Conservation (phyloP, 2,113 vertebrate species). For the Salminus brasiliensis region DNA sequence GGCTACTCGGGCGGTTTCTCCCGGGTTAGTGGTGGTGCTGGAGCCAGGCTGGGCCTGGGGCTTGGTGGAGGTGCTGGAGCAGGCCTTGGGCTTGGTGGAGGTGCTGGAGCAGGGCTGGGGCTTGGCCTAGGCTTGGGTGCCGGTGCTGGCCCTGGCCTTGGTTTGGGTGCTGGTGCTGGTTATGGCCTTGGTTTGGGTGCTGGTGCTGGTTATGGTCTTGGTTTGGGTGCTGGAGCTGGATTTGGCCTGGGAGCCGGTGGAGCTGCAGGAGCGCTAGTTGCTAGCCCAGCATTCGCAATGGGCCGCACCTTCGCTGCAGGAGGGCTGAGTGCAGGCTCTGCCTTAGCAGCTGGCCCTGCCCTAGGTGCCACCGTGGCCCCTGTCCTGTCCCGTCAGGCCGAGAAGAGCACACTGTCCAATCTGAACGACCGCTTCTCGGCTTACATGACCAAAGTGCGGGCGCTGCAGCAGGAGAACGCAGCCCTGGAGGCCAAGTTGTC, state of each 20-base stretch:
- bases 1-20: conserved; percentile 9
- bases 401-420: conserved; percentile 62
- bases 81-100: conserved; percentile 14
- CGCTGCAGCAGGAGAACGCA: conserved; percentile 65
- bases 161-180: conserved; percentile 22
- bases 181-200: neutral
- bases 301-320: conserved; percentile 61
- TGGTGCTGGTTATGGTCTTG: neutral
- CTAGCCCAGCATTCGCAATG: conserved; percentile 66
- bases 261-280: conserved; percentile 40
- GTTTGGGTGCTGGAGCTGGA: conserved; percentile 39
- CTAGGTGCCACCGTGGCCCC: conserved; percentile 43
- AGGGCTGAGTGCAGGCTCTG: conserved; percentile 56
- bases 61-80: conserved; percentile 14
- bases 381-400: conserved; percentile 58
- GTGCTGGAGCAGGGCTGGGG: conserved; percentile 10
- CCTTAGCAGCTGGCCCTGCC: conserved; percentile 38
- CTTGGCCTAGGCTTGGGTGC: neutral
- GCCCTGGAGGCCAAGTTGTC: conserved; percentile 66
- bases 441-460: conserved; percentile 65
- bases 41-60: conserved; percentile 24
- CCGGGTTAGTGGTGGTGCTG: neutral
- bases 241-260: conserved; percentile 42
- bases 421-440: conserved; percentile 67
- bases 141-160: conserved; percentile 9